Base-by-base conservation (phyloP, 2,888 invertebrate species). In the Patella depressa region DNA sequence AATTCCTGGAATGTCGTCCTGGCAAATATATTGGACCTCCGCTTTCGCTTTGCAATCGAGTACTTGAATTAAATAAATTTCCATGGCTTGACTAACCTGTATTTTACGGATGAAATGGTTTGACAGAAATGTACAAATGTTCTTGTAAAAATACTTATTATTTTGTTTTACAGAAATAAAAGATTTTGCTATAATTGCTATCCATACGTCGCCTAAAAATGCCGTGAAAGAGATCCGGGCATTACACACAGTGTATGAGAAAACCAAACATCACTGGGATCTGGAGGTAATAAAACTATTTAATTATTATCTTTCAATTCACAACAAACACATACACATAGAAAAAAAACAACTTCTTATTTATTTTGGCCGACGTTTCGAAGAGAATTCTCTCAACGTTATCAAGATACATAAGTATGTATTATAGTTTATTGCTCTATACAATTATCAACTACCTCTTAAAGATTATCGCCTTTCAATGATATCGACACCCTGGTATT, bases 131-230 rank as follows among this genome's bases (percentile, higher is more conserved):
- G 24, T 65, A 14, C 24, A 65, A 19, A 65, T 65, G 24, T 65
- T 19, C 29, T n/a, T 71, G 24, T 55, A 53, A 45, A 71, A 9
- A 17, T 53, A n/a, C n/a, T 59, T 17, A 65, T 3, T 19, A 65
- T 19, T 19, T 74, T 14, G 7, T 45, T 71, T 81, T 83, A 0
- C 78, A 89, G 89, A 79, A 4, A 74, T 88, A 24, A 73, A 82
- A 19, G 85, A 86, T 17, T 88, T 90, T 78, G 89, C 80, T 7
- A 77, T 90, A n/a, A 81, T 88, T 34, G 87, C 84, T 69, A 83
- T 85, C 54, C 89, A 89, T 77, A 83, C 86, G 1, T 80, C 82
- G 34, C 88, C 89, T 15, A 74, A 71, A 0, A 80, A 80, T 9
- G 88, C 87, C 0, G 80, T 83, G n/a, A 76, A 79, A 53, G 89